Evolutionary conservation across 2,888 invertebrate species (phyloP), one percentile per base, ranked within the genome.

Genomic region (Acronicta leporina): DNA sequence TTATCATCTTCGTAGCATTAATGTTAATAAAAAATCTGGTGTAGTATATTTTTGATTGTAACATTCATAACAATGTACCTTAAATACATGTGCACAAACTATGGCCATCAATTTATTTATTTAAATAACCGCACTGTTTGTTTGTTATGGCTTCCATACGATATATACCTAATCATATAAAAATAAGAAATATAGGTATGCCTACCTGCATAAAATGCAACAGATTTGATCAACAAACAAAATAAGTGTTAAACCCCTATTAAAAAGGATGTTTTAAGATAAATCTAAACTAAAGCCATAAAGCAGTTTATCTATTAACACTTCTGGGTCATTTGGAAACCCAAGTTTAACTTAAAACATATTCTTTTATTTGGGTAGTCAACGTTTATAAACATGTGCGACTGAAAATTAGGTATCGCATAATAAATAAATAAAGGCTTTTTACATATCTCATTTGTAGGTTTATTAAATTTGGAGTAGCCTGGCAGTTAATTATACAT

Each of bases 71-170:
- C 42, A 56, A 61, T 56, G 62, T 58, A 57, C 43, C 67, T 64
- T 33, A 33, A 11, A 33, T 70, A 68, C 54, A 65, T 67, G 65
- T 79, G 76, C 70, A 73, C 73, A 77, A 68, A 68, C 70, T 79
- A 81, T 81, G 81, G 81, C 81, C 74, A 63, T 81, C 52, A 59
- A 54, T 68, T 70, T 53, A 60, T 49, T 42, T 59, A 64, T 71
- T 58, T 49, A 52, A 53, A 57, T 60, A 69, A 57, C 27, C 48
- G 49, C 73, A 69, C 50, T 58, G 44, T 60, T 63, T 58, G 44
- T 60, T 63, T 65, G 63, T 65, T 63, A 64, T 58, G 62, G 65
- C 58, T 65, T 65, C 55, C 43, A 68, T 57, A 55, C 52, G 42
- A n/a, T 45, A n/a, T 65, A n/a, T 40, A 48, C n/a, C n/a, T 43